Evolutionary conservation across 2,888 invertebrate genomes (phyloP), one percentile per base, ranked within the genome.

Genomic region (Sepiola atlantica): DNA sequence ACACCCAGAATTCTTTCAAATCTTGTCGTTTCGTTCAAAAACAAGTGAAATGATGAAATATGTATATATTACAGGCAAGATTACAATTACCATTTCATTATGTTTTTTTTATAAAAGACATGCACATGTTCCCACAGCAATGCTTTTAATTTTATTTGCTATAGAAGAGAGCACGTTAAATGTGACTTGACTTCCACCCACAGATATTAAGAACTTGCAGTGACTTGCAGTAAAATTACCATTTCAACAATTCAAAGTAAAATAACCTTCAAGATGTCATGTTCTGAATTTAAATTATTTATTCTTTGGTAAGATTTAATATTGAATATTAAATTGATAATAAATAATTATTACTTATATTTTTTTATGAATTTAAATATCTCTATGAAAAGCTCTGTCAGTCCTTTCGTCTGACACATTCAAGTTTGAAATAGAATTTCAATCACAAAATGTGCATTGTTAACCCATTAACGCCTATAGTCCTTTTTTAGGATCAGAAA

Each of bases 1-100:
- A 77, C 77, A 77, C 77, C 77, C 77, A 77, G 77, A 77, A 77
- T 77, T 77, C 77, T 77, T 77, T 77, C n/a, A 77, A 77, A 77
- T 77, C 16, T 77, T 77, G 77, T n/a, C 77, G 77, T 32, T 32
- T 77, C n/a, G 32, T 77, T 77, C n/a, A 77, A 77, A 77, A n/a
- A 77, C 32, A 14, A 77, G 32, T n/a, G n/a, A 77, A 77, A n/a
- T n/a, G 77, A 77, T 77, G 77, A 77, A 77, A 77, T n/a, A 77
- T 77, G 77, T 77, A 77, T n/a, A n/a, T 77, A 77, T 77, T 77
- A 77, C 77, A 77, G 16, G 77, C 21, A 77, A 77, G 77, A 32
- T 77, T n/a, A n/a, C 77, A 77, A 32, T n/a, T 77, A 18, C 16
- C n/a, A 77, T 16, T 77, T 32, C 4, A 77, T 77, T 77, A 77